Evolutionary conservation across 2,113 vertebrate species (phyloP).

Genomic region (Nerophis lumbriciformis): DNA sequence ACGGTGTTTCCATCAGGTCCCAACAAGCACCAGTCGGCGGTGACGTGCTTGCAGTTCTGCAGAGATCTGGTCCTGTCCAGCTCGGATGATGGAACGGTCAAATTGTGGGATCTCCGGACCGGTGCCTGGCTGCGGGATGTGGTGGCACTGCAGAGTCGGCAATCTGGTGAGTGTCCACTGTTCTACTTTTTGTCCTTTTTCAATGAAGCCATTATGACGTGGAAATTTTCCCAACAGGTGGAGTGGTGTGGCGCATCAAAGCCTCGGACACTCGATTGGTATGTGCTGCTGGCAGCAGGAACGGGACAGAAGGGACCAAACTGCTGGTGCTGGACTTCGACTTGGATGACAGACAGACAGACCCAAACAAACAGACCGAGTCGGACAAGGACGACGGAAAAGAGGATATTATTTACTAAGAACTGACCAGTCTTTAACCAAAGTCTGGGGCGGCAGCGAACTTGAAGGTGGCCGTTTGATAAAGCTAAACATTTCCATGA

Average conservation of each 20-base stretch:
- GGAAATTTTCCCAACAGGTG: slow-evolving; percentile 62
- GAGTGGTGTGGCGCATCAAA: slow-evolving; percentile 94
- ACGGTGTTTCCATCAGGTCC: slow-evolving; percentile 72
- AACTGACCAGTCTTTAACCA: slow-evolving; percentile 17
- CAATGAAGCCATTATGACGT: not conserved
- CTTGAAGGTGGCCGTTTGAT: not conserved
- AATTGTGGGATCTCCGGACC: slow-evolving; percentile 96
- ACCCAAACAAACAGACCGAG: slow-evolving; percentile 13
- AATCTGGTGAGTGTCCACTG: slow-evolving; percentile 53
- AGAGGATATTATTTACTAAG: not conserved
- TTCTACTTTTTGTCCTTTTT: not conserved
- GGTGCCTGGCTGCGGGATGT: slow-evolving; percentile 96
- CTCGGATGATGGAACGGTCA: slow-evolving; percentile 97
- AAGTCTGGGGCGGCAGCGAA: slow-evolving; percentile 9
- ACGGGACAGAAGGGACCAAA: slow-evolving; percentile 96
- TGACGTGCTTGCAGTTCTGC: slow-evolving; percentile 99
- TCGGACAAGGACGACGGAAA: not conserved
- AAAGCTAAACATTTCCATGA: not conserved
- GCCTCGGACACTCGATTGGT: slow-evolving; percentile 96
- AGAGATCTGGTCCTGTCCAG: slow-evolving; percentile 97
- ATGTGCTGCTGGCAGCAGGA: slow-evolving; percentile 92
- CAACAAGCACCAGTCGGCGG: slow-evolving; percentile 97
- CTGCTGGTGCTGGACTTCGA: slow-evolving; percentile 97
- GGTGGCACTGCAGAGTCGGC: slow-evolving; percentile 93
- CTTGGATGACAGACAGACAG: slow-evolving; percentile 67